Conservation (phyloP, 2,113 vertebrate species). For the Atlantisia rogersi region DNA sequence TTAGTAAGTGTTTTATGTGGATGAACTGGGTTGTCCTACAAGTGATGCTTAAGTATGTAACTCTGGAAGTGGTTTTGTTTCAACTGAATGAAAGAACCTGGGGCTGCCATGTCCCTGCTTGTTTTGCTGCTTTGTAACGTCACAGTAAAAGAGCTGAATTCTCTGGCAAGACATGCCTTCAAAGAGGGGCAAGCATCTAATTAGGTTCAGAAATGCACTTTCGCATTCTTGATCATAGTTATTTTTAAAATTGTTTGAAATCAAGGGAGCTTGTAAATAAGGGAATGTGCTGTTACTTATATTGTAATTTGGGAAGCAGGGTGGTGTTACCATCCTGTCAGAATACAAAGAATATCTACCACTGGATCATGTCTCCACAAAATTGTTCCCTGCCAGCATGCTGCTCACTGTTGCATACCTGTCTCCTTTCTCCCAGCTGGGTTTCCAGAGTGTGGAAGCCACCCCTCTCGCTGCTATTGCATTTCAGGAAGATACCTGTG, state of each 20-base stretch:
- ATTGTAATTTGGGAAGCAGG: not conserved
- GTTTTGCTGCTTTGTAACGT: not conserved
- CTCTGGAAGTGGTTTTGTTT: not conserved
- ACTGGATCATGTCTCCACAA: not conserved
- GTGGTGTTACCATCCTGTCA: not conserved
- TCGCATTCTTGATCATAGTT: not conserved
- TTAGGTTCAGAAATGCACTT: not conserved
- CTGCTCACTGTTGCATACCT: accelerated
- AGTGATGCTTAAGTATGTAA: not conserved
- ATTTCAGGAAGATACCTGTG: too few species aligned
- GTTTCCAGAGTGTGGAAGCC: not conserved
- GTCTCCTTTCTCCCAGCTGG: not conserved
- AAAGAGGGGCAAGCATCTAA: not conserved
- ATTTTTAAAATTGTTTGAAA: not conserved
- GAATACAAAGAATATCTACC: not conserved
- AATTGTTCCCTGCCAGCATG: not conserved
- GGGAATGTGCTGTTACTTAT: not conserved
- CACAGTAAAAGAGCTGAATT: not conserved
- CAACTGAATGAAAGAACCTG: not conserved
- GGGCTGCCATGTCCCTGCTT: not conserved
- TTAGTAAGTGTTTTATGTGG: slow-evolving; percentile 28
- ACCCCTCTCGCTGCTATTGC: not conserved
- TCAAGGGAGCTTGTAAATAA: not conserved
- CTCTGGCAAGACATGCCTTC: not conserved
- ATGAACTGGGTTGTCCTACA: slow-evolving; percentile 37